These are phyloP conservation scores for Parazoanthus swiftii DNA, from an alignment of 92 coral and sea anemone species.

Conservation along the genomic window DNA sequence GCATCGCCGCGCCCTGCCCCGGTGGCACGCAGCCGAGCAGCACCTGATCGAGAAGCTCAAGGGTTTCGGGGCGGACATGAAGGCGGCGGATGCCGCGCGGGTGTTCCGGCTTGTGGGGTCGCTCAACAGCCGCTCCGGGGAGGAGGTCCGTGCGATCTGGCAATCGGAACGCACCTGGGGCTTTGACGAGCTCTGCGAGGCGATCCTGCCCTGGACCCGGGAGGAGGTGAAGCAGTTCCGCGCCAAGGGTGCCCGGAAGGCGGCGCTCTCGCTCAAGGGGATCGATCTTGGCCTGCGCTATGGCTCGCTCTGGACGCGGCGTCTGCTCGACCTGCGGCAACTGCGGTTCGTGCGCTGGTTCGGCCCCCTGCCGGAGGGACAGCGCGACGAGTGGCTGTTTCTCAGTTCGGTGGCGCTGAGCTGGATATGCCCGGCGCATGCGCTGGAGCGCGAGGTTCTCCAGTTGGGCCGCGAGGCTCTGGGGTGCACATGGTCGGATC, in stretches of 20 bases:
- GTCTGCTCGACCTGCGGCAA: no score
- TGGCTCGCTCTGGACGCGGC: no score
- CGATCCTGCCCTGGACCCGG: no score
- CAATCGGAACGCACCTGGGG: no score
- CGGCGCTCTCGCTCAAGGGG: no score
- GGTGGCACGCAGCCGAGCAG: slow-evolving; percentile 18
- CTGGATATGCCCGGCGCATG: slow-evolving; percentile 17
- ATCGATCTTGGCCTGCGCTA: no score
- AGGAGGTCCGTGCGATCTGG: no score
- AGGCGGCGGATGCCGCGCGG: slow-evolving; percentile 19
- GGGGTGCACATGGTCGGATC: slow-evolving; percentile 17
- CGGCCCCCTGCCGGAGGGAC: not conserved
- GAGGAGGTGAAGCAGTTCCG: no score
- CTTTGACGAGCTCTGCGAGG: no score
- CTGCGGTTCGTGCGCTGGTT: no score
- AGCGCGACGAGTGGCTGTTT: not conserved
- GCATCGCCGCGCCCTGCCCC: slow-evolving; percentile 12
- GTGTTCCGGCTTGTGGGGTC: not conserved
- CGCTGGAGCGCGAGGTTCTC: slow-evolving; percentile 17
- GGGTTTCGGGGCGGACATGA: slow-evolving; percentile 17
- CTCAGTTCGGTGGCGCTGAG: slow-evolving; percentile 8
- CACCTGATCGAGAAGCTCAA: slow-evolving; percentile 15
- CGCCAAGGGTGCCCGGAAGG: no score
- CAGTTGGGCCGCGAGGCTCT: slow-evolving; percentile 17
- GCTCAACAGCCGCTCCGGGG: no score